Conservation (phyloP, 2,113 vertebrate species). For the Scomber colias region DNA sequence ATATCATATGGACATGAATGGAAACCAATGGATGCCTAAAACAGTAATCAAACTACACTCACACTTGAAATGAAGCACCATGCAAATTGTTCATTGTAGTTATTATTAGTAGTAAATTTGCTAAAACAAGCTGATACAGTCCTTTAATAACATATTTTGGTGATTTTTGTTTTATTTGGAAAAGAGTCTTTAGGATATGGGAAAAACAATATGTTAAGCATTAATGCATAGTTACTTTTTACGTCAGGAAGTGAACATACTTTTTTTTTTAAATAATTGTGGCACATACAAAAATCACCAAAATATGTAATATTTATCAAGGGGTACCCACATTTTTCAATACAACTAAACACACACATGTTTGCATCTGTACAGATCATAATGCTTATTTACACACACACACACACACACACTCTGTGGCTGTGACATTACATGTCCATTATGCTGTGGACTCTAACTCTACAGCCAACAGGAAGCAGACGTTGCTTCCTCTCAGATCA, state of each 20-base stretch:
- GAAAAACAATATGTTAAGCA: no score
- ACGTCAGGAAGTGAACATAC: no score
- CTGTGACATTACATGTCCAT: background rate
- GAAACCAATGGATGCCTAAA: background rate
- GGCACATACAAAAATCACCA: background rate
- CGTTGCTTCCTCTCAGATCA: constrained; percentile 54
- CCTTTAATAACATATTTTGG: background rate
- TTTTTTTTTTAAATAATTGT: background rate
- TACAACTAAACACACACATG: background rate
- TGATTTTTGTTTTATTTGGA: no score
- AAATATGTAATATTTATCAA: no score
- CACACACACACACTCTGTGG: background rate
- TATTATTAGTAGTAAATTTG: background rate
- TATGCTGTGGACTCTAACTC: background rate
- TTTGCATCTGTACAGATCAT: background rate
- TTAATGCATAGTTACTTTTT: no score
- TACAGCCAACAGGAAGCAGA: constrained; percentile 65
- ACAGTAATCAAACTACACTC: background rate
- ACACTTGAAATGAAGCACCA: no score
- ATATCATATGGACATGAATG: background rate
- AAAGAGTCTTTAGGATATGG: no score
- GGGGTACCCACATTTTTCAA: no score
- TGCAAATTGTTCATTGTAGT: no score
- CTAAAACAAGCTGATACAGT: background rate
- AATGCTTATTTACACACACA: background rate